Evolutionary conservation across 2,113 vertebrate genomes (phyloP), one percentile per base, ranked within the genome.

Genomic region (Ptyas mucosa): DNA sequence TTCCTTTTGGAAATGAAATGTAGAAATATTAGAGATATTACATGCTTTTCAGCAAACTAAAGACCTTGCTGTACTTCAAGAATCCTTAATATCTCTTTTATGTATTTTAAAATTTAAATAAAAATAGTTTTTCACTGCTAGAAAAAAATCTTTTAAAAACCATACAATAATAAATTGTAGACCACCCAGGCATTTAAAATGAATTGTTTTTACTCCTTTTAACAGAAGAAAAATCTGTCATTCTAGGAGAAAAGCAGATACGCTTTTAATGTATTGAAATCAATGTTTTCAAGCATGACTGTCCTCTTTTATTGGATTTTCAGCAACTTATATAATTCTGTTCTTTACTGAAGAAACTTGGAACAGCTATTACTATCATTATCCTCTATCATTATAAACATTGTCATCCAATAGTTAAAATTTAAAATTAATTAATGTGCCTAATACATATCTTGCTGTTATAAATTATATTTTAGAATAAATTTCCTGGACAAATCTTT

Each of bases 1-100:
- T 0, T 3, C 93, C 91, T 61, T 95, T 94, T 93, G 89, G 46
- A 93, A 91, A 93, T 69, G 26, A 90, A 90, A 94, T 21, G 3
- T 18, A 92, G 52, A 89, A 69, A 94, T 11, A 46, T 93, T 91
- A 95, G 91, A 88, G 11, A 85, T 88, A 61, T 92, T 93, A 94
- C 94, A 91, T 8, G 61, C 90, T 93, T 75, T 95, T 58, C 93
- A 94, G 92, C 87, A 93, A 94, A 54, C 46, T 94, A 29, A 7
- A 58, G 23, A 81, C 88, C 92, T 51, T 93, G 93, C 89, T 94
- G 26, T 69, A 92, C 34, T 93, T 92, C 81, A 92, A 90, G 23
- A 93, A 88, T 93, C 20, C 92, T 57, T 96, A 95, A 95, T 92
- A 90, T 20, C 3, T 24, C 93, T 94, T 95, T 96, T 96, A 94